Evolutionary conservation across 2,113 vertebrate species (phyloP).

Genomic region (human (Homo sapiens)): DNA sequence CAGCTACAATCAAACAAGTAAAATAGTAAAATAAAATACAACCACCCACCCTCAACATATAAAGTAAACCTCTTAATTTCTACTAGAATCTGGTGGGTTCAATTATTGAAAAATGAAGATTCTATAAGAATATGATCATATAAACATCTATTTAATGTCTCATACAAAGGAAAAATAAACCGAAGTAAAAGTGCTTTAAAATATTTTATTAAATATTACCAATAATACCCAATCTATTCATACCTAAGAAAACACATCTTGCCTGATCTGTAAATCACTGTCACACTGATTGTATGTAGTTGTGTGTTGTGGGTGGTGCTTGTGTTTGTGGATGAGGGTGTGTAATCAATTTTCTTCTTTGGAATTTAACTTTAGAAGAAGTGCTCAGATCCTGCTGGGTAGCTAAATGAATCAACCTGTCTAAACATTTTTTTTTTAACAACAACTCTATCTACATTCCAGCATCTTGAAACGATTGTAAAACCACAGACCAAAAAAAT

Average conservation of each 20-base stretch:
- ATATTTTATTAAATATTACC: constrained; percentile 23
- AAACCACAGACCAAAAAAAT: constrained; percentile 63
- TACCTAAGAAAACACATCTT: constrained; percentile 39
- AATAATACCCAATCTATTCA: neutral
- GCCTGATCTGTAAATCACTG: constrained; percentile 36
- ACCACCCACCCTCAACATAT: neutral
- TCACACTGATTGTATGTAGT: neutral
- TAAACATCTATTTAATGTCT: constrained; percentile 15
- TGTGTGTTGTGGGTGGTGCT: neutral
- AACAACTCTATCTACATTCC: constrained; percentile 78
- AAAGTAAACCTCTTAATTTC: constrained; percentile 47
- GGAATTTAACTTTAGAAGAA: constrained; percentile 80
- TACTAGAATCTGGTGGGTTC: neutral
- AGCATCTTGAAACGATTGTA: constrained; percentile 81
- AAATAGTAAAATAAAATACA: constrained; percentile 51
- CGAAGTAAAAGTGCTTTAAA: neutral
- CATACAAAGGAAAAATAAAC: neutral
- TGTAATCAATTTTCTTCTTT: constrained; percentile 57
- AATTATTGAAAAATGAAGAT: constrained; percentile 11
- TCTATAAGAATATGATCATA: neutral
- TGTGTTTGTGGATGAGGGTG: neutral
- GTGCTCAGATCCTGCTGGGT: constrained; percentile 75
- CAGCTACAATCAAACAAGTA: constrained; percentile 57
- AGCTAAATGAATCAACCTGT: constrained; percentile 83
- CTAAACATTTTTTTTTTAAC: constrained; percentile 74